Evolutionary conservation across 2,888 invertebrate genomes (phyloP), one percentile per base, ranked within the genome.

Genomic region (Silvanus unidentatus): DNA sequence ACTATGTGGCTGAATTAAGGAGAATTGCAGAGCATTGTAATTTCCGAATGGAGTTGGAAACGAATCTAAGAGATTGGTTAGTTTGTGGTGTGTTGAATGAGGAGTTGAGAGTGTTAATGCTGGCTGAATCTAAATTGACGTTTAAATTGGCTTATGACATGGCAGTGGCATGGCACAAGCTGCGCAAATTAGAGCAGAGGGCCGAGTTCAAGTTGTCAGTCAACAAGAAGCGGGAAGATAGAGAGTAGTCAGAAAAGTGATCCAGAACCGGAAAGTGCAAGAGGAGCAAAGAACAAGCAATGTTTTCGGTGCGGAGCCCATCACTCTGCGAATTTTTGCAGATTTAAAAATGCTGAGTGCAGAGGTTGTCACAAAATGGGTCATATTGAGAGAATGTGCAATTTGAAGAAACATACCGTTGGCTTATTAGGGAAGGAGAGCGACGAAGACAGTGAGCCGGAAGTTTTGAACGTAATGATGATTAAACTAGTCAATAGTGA

Each of bases 321-420:
- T 5, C 42, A 36, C 16, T 4, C 9, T 22, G 3, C 22, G 22
- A 22, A 22, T 22, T 22, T 5, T 22, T 22, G 22, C 8, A 22
- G 8, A 22, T 22, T 22, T 22, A 22, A 22, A 22, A 22, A 22
- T 22, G 22, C 8, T 5, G 8, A 22, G 3, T 22, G 22, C 8
- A 3, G 22, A n/a, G 14, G 14, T 34, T 15, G 34, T 13, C 6
- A 14, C 3, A 41, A 41, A 6, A 15, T 36, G 15, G 42, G 15
- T 6, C 42, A 42, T n/a, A 42, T 36, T 38, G 36, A 42, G 15
- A 6, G 36, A n/a, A 34, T 16, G n/a, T 42, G 42, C 36, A 15
- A 16, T n/a, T 55, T 62, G 58, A 60, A 60, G 64, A 70, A 71
- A 65, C 65, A 60, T 59, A 57, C 28, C 59, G 50, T 49, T 37